Evolutionary conservation across 2,797 vertebrate genomes (phyloP).

Genomic region (Nasua narica): DNA sequence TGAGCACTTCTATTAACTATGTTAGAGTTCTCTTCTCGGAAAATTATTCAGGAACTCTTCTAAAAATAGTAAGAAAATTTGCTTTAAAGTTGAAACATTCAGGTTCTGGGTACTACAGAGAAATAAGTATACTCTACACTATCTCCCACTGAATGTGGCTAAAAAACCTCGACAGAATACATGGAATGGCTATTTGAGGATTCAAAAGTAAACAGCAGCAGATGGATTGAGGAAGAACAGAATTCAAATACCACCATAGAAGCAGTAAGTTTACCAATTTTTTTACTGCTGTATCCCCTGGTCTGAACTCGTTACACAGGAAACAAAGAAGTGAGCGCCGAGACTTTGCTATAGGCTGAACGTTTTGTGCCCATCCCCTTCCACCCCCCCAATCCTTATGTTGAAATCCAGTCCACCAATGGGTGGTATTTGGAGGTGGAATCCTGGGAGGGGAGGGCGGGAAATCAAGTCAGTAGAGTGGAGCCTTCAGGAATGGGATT

Average conservation of each 20-base stretch:
- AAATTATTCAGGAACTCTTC: not conserved
- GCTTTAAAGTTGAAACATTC: not conserved
- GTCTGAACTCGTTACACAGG: not conserved
- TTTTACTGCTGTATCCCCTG: not conserved
- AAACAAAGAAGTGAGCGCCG: not conserved
- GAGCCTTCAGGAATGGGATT: not conserved
- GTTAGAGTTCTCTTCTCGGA: not conserved
- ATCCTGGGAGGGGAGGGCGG: not conserved
- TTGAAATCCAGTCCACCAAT: not conserved
- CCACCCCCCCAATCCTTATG: not conserved
- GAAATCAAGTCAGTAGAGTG: not conserved
- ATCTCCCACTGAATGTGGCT: not conserved
- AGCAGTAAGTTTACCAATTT: not conserved
- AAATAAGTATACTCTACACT: not conserved
- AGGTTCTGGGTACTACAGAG: not conserved
- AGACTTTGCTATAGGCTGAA: not conserved
- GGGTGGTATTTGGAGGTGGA: not conserved
- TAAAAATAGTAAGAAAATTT: not conserved
- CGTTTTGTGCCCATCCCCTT: not conserved
- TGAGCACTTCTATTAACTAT: not conserved
- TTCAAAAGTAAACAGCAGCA: conserved; percentile 40
- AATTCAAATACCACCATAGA: conserved; percentile 42
- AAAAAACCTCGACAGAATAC: conserved; percentile 12
- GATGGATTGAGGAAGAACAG: not conserved
- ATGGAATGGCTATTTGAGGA: not conserved